Conservation (phyloP, 2,113 vertebrate genomes). For the Rhabdomys dilectus region DNA sequence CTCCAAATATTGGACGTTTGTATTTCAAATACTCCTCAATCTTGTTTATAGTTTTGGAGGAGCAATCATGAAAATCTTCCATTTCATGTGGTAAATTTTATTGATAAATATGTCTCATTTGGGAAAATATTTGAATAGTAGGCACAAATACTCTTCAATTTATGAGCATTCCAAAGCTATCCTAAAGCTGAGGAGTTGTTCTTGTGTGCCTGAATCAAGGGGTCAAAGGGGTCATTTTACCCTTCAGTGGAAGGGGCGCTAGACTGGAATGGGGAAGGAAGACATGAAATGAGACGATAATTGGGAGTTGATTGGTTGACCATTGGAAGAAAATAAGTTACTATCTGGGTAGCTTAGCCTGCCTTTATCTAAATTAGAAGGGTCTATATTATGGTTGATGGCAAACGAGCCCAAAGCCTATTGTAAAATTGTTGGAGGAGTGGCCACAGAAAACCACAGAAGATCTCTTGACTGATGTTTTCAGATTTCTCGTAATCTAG, state of each 20-base stretch:
- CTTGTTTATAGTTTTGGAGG: not conserved
- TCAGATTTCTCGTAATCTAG: not conserved
- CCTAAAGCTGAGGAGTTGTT: slow-evolving; percentile 15
- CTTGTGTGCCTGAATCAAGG: not conserved
- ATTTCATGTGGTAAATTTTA: slow-evolving; percentile 37
- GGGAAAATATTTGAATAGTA: slow-evolving; percentile 53
- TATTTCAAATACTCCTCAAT: slow-evolving; percentile 8
- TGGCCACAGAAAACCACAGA: not conserved
- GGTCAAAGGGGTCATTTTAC: not conserved
- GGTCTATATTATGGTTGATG: not conserved
- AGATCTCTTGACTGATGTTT: not conserved
- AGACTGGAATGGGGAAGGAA: not conserved
- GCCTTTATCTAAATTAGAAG: not conserved
- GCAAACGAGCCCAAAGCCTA: not conserved
- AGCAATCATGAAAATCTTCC: not conserved
- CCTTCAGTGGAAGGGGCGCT: not conserved
- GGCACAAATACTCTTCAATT: slow-evolving; percentile 14
- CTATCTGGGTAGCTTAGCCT: not conserved
- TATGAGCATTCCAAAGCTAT: not conserved
- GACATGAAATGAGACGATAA: not conserved
- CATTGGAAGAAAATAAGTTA: slow-evolving; percentile 10
- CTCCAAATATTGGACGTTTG: not conserved
- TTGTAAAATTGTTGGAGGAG: not conserved
- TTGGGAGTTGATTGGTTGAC: not conserved
- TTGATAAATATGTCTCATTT: slow-evolving; percentile 33